Evolutionary conservation across 1,140 invertebrate genomes (phyloP).

Genomic region (Holotrichia oblita): DNA sequence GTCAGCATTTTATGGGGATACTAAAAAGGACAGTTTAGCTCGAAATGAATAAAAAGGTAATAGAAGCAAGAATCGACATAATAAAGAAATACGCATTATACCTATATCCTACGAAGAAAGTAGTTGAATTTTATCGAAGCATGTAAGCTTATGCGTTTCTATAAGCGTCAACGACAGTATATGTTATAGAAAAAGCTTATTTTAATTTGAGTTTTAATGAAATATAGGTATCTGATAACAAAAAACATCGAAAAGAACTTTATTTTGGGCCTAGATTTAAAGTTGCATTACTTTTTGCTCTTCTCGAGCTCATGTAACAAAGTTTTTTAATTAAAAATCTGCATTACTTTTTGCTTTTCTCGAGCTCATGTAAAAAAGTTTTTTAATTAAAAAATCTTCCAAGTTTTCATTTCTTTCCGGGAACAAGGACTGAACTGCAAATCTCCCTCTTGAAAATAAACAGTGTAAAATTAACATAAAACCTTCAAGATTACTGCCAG

Average conservation of each 20-base stretch:
- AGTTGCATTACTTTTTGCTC: not conserved
- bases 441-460: slow-evolving; percentile 12
- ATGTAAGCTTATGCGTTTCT: too few species aligned
- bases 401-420: not conserved
- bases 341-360: not conserved
- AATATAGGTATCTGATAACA: not conserved
- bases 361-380: not conserved
- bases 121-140: too few species aligned
- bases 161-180: too few species aligned
- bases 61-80: too few species aligned
- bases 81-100: too few species aligned
- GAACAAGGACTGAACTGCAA: not conserved
- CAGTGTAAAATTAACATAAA: slow-evolving; percentile 21
- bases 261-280: not conserved
- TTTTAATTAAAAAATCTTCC: slow-evolving; percentile 17
- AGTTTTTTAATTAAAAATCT: slow-evolving; percentile 18
- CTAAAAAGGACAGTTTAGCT: too few species aligned
- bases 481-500: slow-evolving; percentile 2
- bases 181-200: too few species aligned
- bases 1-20: too few species aligned
- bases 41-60: too few species aligned
- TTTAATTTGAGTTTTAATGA: too few species aligned
- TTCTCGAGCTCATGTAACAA: not conserved
- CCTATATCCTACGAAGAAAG: too few species aligned
- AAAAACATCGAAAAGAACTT: not conserved